A percentile compares a stretch with the other conserved stretches of the same genome.
phyloP scores from a whole-genome alignment of 2,797 vertebrate species.

The Loris lydekkerianus region DNA sequence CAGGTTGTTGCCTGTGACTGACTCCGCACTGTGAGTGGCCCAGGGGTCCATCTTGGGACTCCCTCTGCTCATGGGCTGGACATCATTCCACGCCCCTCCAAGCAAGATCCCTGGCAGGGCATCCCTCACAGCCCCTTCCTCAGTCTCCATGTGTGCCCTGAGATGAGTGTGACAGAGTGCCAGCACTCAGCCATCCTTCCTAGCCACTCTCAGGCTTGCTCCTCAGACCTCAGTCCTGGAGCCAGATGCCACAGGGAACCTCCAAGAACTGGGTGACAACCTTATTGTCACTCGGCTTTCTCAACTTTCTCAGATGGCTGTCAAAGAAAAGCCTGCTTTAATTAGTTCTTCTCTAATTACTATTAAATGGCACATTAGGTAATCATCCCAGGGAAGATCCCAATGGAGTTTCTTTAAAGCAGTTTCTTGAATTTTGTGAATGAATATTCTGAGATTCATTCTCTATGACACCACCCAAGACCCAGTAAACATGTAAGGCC shows the following conservation, averaged over 20 bases:
- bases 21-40: fast-evolving
- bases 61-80: fast-evolving
- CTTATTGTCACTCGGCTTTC: not conserved
- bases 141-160: fast-evolving
- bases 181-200: fast-evolving
- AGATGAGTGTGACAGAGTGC: fast-evolving
- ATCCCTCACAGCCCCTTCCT: not conserved
- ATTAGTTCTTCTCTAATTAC: not conserved
- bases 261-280: not conserved
- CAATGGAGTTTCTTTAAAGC: not conserved
- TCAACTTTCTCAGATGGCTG: not conserved
- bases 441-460: fast-evolving
- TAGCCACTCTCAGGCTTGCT: fast-evolving
- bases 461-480: not conserved
- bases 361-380: not conserved
- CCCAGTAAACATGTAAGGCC: fast-evolving
- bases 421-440: not conserved
- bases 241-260: fast-evolving
- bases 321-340: not conserved
- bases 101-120: not conserved
- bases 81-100: fast-evolving
- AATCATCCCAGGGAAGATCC: not conserved
- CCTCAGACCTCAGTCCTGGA: fast-evolving
- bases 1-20: fast-evolving
- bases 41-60: fast-evolving